A percentile compares a stretch with the other conserved stretches of the same genome.
These are phyloP conservation scores for Cynopterus brachyotis DNA, from an alignment of 2,113 vertebrate genomes.

Conservation along the genomic window DNA sequence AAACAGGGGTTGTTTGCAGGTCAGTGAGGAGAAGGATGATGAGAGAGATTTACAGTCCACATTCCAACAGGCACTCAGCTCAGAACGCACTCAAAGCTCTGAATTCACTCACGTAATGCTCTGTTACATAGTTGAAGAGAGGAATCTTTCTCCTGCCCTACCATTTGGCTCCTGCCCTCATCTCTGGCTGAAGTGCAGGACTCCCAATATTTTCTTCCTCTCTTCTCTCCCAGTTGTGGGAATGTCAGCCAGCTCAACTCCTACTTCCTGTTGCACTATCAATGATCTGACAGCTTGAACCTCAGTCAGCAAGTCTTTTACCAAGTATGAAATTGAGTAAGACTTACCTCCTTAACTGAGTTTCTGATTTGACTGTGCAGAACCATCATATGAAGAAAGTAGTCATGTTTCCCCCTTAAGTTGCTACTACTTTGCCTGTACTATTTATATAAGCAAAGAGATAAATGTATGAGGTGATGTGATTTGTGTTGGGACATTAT, in stretches of 20 bases:
- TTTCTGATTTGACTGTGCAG: constrained; percentile 14
- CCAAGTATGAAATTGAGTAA: not conserved
- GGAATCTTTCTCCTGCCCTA: not conserved
- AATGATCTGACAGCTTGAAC: not conserved
- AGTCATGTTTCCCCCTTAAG: not conserved
- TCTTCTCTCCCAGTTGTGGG: not conserved
- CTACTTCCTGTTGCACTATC: not conserved
- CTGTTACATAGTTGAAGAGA: not conserved
- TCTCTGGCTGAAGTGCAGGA: not conserved
- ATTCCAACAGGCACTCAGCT: constrained; percentile 49
- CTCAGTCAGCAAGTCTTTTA: not conserved
- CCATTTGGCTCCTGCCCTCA: not conserved
- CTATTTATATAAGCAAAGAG: constrained; percentile 2
- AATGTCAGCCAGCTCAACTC: not conserved
- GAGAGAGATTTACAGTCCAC: constrained; percentile 63
- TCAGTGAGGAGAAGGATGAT: not conserved
- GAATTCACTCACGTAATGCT: constrained; percentile 8
- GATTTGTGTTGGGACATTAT: not conserved
- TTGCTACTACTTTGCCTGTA: not conserved
- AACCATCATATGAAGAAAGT: not conserved
- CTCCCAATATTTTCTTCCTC: not conserved
- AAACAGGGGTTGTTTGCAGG: not conserved
- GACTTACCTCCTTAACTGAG: not conserved
- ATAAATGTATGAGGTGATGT: not conserved
- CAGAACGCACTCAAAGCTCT: not conserved